Evolutionary conservation across 2,797 vertebrate genomes (phyloP), one percentile per base, ranked within the genome.

Genomic region (Salarias fasciatus): DNA sequence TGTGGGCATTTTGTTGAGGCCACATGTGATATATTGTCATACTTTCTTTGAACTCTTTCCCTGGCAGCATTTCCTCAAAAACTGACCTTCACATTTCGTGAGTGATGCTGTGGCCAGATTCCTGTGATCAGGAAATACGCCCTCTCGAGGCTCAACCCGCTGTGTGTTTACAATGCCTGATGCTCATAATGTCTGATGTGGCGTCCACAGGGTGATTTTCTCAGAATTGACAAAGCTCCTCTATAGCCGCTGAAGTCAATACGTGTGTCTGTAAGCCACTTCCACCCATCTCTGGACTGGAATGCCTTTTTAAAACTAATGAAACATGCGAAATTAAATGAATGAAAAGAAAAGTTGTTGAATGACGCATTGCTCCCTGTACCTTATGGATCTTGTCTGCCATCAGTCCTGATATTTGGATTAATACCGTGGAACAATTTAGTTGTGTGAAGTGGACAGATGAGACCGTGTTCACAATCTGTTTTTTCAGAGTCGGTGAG

Each of bases 361-460:
- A 35, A 35, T 9, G 6, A 6, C 24, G 38, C 40, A 38, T 53
- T 63, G 53, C 45, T 66, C 15, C 24, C 40, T 12, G 8, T 44
- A 31, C 63, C 42, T n/a, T 30, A 5, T 6, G 31, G 45, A 49
- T 47, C 55, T 52, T 62, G 57, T 69, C 62, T 47, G 31, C 43
- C 58, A 65, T 69, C 57, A 37, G 29, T 47, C 33, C 44, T 72
- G 81, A 79, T 84, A 79, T 85, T 79, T 83, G 67, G 81, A 83
- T 83, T 81, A 84, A 82, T 69, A 75, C 66, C 63, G 28, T 29
- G 29, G 53, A 77, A 48, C 78, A 72, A 72, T 86, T 83, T 67
- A 71, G 54, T 45, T 63, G 77, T 75, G 71, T 84, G 76, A 75
- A 69, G 79, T 53, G 72, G 76, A 82, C 75, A 71, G 82, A 87